Percentiles rank a stretch among this genome's conserved stretches.
These are phyloP conservation scores for Drosophila conformis DNA, from an alignment of 2,888 invertebrate genomes.

Conservation along the genomic window DNA sequence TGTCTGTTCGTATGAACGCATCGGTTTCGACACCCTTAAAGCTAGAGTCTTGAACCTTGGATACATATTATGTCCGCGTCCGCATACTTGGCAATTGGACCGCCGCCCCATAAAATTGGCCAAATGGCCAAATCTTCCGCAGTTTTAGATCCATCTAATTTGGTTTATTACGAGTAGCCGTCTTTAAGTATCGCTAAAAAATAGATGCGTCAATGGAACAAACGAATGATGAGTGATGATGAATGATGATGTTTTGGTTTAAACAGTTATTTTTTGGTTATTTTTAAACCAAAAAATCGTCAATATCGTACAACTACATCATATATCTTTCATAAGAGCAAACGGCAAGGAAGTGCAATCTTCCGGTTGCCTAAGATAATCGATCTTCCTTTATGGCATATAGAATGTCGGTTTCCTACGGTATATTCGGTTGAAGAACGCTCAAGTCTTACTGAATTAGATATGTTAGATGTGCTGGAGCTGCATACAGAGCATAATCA, in stretches of 20 bases:
- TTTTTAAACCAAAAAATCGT: neutral
- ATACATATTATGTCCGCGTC: too few species aligned
- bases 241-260: neutral
- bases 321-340: neutral
- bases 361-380: neutral
- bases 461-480: neutral
- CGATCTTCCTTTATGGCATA: neutral
- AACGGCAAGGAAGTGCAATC: neutral
- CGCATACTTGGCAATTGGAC: too few species aligned
- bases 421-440: neutral
- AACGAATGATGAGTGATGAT: neutral
- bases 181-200: too few species aligned
- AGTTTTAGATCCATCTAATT: too few species aligned
- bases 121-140: too few species aligned
- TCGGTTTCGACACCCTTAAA: neutral
- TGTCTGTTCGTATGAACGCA: too few species aligned
- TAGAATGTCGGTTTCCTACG: neutral
- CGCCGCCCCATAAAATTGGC: too few species aligned
- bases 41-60: neutral
- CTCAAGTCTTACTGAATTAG: neutral
- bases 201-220: neutral
- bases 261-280: neutral
- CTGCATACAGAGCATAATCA: neutral
- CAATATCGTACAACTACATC: neutral
- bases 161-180: too few species aligned